Evolutionary conservation across 2,113 vertebrate species (phyloP).

Genomic region (Synchiropus splendidus): DNA sequence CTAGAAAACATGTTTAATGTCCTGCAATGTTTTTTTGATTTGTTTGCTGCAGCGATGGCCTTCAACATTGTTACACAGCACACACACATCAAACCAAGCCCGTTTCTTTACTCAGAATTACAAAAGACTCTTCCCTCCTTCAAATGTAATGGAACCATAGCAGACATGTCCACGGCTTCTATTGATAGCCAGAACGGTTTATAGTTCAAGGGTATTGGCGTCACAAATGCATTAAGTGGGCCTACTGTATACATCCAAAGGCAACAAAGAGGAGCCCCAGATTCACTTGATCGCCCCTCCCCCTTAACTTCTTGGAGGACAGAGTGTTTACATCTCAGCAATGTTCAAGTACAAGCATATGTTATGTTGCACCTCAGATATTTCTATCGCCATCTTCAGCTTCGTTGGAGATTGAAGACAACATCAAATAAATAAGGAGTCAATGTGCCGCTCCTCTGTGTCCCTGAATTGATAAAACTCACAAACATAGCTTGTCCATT

Average conservation of each 20-base stretch:
- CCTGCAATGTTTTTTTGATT: slow-evolving; percentile 30
- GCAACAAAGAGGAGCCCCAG: slow-evolving; percentile 22
- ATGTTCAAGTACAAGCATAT: slow-evolving; percentile 5
- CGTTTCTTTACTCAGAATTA: slow-evolving; percentile 44
- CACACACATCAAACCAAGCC: slow-evolving; percentile 40
- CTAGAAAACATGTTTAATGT: slow-evolving; percentile 34
- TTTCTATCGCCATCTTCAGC: too few relatives aligned
- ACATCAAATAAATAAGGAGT: slow-evolving; percentile 32
- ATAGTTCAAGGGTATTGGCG: slow-evolving; percentile 50
- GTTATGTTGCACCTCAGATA: too few relatives aligned
- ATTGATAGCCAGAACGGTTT: slow-evolving; percentile 2
- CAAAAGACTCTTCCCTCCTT: slow-evolving; percentile 26
- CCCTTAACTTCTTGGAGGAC: slow-evolving; percentile 4
- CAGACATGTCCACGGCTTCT: slow-evolving; percentile 9
- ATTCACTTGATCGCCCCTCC: slow-evolving; percentile 22
- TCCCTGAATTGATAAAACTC: neutral
- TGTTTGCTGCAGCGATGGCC: slow-evolving; percentile 41
- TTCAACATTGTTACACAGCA: slow-evolving; percentile 44
- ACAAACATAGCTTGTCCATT: slow-evolving; percentile 7
- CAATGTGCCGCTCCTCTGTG: slow-evolving; percentile 16
- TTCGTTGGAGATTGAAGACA: slow-evolving; percentile 24
- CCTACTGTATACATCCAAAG: slow-evolving; percentile 28
- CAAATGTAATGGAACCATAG: slow-evolving; percentile 28
- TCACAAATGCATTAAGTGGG: slow-evolving; percentile 34
- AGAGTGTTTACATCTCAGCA: neutral